phyloP scores from a whole-genome alignment of 2,113 vertebrate species.

The Sapajus apella region DNA sequence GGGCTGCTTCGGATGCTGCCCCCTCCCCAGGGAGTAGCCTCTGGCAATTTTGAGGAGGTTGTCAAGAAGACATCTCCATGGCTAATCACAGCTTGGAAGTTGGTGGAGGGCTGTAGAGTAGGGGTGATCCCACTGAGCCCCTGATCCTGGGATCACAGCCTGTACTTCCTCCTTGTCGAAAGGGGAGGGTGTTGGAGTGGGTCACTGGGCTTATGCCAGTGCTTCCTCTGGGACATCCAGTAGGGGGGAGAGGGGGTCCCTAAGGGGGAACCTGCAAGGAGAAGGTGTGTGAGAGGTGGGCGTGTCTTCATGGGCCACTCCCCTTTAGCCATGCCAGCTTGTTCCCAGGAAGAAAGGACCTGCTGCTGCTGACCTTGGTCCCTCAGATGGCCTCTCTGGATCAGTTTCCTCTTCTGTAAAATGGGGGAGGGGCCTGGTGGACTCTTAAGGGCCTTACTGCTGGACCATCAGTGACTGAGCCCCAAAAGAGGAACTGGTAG shows the following conservation, averaged over 20 bases:
- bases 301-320: constrained; percentile 54
- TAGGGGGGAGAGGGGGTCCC: neutral
- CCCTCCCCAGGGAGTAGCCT: neutral
- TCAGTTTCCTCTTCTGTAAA: neutral
- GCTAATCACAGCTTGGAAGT: neutral
- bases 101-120: neutral
- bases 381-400: neutral
- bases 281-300: constrained; percentile 51
- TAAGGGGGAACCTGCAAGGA: neutral
- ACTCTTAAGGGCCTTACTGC: neutral
- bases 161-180: neutral
- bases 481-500: neutral
- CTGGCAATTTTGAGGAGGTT: neutral
- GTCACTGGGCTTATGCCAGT: neutral
- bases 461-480: neutral
- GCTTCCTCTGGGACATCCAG: neutral
- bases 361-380: constrained; percentile 54
- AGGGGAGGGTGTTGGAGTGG: neutral
- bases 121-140: neutral
- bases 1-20: neutral
- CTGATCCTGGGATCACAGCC: neutral
- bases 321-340: constrained; percentile 29
- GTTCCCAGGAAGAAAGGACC: neutral
- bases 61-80: neutral
- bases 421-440: neutral